These are phyloP conservation scores for Aurelia coerulea DNA, from an alignment of 30 jellyfish, hydroid and myxozoan genomes.

Conservation along the genomic window DNA sequence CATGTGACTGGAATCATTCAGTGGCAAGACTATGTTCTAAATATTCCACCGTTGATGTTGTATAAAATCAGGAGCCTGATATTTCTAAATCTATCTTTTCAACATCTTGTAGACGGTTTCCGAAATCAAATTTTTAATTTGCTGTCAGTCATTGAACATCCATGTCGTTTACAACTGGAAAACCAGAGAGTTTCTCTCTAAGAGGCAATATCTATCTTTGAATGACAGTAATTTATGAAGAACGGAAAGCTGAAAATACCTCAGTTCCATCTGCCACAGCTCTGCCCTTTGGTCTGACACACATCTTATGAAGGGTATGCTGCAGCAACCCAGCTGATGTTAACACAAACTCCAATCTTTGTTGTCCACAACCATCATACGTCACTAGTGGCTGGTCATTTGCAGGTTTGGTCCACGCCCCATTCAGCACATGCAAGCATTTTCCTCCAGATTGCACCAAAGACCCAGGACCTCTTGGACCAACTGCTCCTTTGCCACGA, in stretches of 20 bases:
- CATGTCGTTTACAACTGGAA: too few relatives aligned
- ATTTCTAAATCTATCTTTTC: too few relatives aligned
- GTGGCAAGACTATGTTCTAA: too few relatives aligned
- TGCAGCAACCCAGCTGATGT: constrained; percentile 70
- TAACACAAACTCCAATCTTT: constrained; percentile 74
- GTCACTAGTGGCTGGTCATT: constrained; percentile 84
- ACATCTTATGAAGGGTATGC: constrained; percentile 71
- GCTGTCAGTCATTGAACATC: too few relatives aligned
- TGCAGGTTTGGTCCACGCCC: constrained; percentile 92
- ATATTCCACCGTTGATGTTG: too few relatives aligned
- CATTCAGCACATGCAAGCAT: constrained; percentile 84
- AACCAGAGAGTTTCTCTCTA: too few relatives aligned
- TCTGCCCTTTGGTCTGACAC: constrained; percentile 85
- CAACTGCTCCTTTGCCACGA: constrained; percentile 94
- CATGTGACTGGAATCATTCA: too few relatives aligned
- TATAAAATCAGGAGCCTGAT: too few relatives aligned
- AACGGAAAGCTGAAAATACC: constrained; percentile 1
- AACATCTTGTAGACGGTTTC: too few relatives aligned
- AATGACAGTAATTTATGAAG: too few relatives aligned
- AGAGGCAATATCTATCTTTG: too few relatives aligned
- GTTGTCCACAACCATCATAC: constrained; percentile 96
- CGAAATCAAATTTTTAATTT: too few relatives aligned
- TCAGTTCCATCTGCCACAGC: constrained; percentile 80
- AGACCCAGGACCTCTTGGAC: constrained; percentile 94
- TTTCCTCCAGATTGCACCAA: constrained; percentile 82